Base-by-base conservation (phyloP, 1,140 invertebrate species). In the Aricia agestis region DNA sequence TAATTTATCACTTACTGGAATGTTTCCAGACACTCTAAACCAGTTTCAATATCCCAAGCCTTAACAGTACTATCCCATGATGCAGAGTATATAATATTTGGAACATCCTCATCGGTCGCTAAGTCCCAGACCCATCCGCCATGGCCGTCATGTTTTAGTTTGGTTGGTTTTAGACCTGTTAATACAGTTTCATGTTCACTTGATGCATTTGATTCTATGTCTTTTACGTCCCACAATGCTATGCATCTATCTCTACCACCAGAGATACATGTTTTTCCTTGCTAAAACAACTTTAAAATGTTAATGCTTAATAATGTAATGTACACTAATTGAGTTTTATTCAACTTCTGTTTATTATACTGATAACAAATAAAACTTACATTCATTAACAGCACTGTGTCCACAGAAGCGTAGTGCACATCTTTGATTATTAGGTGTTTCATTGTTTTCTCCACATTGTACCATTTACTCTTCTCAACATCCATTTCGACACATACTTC, bases 21-120 rank as follows among this genome's bases (percentile, higher is more conserved):
- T 68, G 78, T 83, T 77, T 89, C 74, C 25, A 86, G 70, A 77
- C 82, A 84, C 68, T 80, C 78, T 69, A 92, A 82, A 57, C 80
- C 82, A 66, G 80, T 78, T 19, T 71, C 72, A 36, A 92, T 77
- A 68, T 92, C 91, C 92, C 92, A 92, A 18, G 84, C 82, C 79
- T 92, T 92, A 0, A 92, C 89, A 67, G 87, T 87, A 69, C 88
- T 91, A 71, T 92, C 92, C 92, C 92, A 92, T 18, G 92, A 92
- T 2, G 89, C 90, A 13, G 92, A 92, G 66, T 89, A 91, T 31
- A 92, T 71, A 66, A 78, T 74, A 1, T 80, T 82, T 72, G 74
- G 76, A 11, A 84, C 77, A 15, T 77, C 69, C 69, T 84, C 79
- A 70, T 88, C 83, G 9, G 89, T 79, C 0, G 92, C 83, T 13